Percentiles rank a stretch among this genome's conserved stretches.
Evolutionary conservation across 1,140 invertebrate species (phyloP).

Genomic region (Octopus sinensis): DNA sequence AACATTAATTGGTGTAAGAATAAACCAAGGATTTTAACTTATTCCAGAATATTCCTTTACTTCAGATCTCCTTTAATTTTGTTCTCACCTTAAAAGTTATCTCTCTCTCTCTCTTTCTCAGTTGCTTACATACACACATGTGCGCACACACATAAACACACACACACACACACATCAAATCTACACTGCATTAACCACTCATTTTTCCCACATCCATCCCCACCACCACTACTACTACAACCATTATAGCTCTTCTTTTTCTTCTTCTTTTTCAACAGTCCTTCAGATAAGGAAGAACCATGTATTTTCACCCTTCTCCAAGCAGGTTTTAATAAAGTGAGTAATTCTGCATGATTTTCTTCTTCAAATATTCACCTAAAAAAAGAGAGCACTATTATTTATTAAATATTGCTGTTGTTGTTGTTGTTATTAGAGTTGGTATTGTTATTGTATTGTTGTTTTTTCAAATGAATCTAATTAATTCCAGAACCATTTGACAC

Average conservation of each 20-base stretch:
- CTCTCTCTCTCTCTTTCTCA: not conserved
- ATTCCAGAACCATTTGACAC: no score
- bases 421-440: no score
- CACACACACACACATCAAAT: not conserved
- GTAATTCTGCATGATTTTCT: slow-evolving; percentile 3
- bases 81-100: not conserved
- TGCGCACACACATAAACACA: not conserved
- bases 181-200: not conserved
- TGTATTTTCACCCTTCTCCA: slow-evolving; percentile 50
- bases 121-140: not conserved
- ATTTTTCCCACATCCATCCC: no score
- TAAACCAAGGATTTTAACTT: no score
- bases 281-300: slow-evolving; percentile 54
- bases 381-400: no score
- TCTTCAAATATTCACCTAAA: no score
- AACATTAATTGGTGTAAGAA: no score
- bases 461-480: no score
- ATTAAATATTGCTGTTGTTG: no score
- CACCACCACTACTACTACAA: no score
- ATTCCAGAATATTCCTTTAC: no score
- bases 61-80: not conserved
- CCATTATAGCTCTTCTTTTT: not conserved
- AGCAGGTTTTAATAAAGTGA: slow-evolving; percentile 58
- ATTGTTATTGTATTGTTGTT: no score
- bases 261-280: slow-evolving; percentile 40